phyloP scores from a whole-genome alignment of 2,888 invertebrate genomes.

The Amblyteles armatorius region DNA sequence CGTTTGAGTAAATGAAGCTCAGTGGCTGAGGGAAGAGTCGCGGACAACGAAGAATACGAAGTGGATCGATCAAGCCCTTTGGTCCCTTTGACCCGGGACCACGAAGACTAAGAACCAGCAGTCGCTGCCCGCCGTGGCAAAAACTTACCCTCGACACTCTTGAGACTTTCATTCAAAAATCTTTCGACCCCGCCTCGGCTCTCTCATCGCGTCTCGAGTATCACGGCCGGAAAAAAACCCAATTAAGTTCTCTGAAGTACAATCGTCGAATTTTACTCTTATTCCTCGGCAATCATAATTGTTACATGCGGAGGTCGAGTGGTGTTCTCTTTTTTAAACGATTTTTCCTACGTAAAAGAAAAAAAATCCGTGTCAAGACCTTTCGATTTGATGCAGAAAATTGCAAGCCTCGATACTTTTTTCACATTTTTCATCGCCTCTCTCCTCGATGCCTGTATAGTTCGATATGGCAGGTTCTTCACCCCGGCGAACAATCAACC shows the following conservation, averaged over 20 bases:
- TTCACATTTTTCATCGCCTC: not conserved
- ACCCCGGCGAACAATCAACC: not conserved
- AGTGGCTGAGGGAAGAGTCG: constrained; percentile 37
- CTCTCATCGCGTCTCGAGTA: constrained; percentile 34
- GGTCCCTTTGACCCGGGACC: constrained; percentile 64
- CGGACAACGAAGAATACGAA: constrained; percentile 30
- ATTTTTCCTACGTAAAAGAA: not conserved
- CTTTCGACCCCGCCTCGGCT: not conserved
- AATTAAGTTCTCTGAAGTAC: constrained; percentile 39
- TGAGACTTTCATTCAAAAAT: constrained; percentile 42
- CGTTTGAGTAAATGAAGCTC: constrained; percentile 62
- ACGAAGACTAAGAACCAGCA: constrained; percentile 36
- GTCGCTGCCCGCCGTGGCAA: constrained; percentile 20
- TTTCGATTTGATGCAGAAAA: not conserved
- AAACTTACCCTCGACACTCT: constrained; percentile 34
- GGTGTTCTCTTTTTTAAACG: not conserved
- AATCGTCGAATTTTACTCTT: constrained; percentile 14
- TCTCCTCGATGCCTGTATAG: not conserved
- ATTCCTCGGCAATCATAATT: constrained; percentile 9
- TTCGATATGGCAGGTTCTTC: not conserved
- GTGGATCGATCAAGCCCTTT: constrained; percentile 65
- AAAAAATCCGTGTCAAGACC: not conserved
- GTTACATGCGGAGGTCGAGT: not conserved
- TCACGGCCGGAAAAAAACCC: constrained; percentile 17
- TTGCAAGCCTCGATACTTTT: not conserved